A percentile compares a stretch with the other conserved stretches of the same genome.
phyloP scores from a whole-genome alignment of 2,797 vertebrate genomes.

The Capromys pilorides region DNA sequence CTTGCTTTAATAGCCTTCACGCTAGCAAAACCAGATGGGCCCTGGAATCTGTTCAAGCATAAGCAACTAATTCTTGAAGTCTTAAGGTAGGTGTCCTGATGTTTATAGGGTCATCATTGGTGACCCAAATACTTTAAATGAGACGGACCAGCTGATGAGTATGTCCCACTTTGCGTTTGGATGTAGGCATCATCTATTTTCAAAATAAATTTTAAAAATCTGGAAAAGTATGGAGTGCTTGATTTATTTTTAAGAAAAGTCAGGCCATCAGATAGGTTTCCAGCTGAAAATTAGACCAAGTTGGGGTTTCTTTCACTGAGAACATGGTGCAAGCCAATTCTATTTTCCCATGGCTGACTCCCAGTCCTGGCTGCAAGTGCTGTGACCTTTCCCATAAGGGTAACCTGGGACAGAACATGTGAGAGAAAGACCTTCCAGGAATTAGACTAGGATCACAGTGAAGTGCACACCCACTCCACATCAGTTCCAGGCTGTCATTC shows the following conservation, averaged over 20 bases:
- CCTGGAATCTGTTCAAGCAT: neutral
- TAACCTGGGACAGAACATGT: slow-evolving; percentile 69
- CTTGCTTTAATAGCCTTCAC: neutral
- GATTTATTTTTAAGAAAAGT: slow-evolving; percentile 75
- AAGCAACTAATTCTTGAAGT: neutral
- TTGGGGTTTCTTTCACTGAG: slow-evolving; percentile 62
- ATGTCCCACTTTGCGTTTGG: neutral
- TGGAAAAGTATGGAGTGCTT: slow-evolving; percentile 49
- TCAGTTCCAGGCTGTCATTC: slow-evolving; percentile 17
- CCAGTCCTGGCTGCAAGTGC: slow-evolving; percentile 65
- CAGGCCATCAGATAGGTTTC: slow-evolving; percentile 67
- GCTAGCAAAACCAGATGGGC: neutral
- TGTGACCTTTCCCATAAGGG: slow-evolving; percentile 67
- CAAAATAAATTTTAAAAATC: slow-evolving; percentile 41
- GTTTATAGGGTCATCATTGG: neutral
- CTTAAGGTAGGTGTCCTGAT: neutral
- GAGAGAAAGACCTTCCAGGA: slow-evolving; percentile 66
- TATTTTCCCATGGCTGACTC: slow-evolving; percentile 77
- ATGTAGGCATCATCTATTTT: slow-evolving; percentile 20
- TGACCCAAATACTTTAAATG: neutral
- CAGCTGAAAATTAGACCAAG: slow-evolving; percentile 68
- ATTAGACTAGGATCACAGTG: slow-evolving; percentile 59
- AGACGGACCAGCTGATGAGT: neutral
- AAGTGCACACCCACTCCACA: neutral
- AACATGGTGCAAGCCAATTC: slow-evolving; percentile 48